Conservation (phyloP, 1,140 invertebrate genomes). For the Bombus sylvicola region DNA sequence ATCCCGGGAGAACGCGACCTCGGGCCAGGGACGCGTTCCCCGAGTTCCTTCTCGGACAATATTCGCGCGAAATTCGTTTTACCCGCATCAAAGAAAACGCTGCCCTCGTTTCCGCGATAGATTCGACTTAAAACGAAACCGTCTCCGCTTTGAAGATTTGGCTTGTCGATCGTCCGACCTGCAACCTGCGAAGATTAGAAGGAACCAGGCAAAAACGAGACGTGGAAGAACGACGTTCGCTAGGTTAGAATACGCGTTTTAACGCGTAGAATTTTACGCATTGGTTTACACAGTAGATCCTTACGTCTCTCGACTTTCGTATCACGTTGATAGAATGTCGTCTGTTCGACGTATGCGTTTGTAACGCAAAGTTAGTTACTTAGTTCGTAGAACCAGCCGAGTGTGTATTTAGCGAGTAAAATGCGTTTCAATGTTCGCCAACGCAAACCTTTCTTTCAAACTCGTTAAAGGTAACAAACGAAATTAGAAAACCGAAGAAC, state of each 20-base stretch:
- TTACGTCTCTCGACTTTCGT: no score
- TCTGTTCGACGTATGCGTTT: no score
- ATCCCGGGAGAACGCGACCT: neutral
- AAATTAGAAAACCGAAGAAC: neutral
- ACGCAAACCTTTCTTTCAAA: neutral
- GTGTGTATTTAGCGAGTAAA: neutral
- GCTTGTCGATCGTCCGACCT: neutral
- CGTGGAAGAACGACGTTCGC: neutral
- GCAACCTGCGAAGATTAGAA: neutral
- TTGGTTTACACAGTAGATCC: no score
- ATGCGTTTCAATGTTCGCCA: neutral
- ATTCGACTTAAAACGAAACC: conserved; percentile 19
- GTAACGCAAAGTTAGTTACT: neutral
- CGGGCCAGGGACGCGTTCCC: neutral
- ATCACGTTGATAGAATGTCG: no score
- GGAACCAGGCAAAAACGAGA: neutral
- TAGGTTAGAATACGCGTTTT: neutral
- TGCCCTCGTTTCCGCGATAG: neutral
- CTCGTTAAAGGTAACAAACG: neutral
- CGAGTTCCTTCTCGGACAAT: conserved; percentile 8
- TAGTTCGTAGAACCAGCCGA: neutral
- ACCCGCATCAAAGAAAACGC: conserved; percentile 24
- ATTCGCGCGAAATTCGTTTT: conserved; percentile 37
- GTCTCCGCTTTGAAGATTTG: neutral
- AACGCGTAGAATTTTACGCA: neutral